Percentiles rank a stretch among this genome's conserved stretches.
Conservation (phyloP, 2,888 invertebrate species). For the Drosophila yooni region DNA sequence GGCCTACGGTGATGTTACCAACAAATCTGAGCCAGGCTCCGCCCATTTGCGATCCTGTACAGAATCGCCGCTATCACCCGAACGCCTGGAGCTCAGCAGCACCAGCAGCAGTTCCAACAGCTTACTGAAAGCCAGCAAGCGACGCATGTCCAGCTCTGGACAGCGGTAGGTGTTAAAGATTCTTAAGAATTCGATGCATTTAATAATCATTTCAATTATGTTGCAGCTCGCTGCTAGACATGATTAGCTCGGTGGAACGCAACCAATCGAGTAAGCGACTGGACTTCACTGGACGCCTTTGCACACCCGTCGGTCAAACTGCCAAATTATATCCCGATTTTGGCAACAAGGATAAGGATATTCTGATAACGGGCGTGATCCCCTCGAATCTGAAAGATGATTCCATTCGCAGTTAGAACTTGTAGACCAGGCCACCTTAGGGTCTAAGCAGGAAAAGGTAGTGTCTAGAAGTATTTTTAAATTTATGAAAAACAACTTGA, state of each 20-base stretch:
- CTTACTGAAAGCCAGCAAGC: constrained; percentile 72
- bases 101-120: constrained; percentile 47
- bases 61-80: constrained; percentile 94
- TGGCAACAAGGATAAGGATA: constrained; percentile 81
- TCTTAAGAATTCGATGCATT: background rate
- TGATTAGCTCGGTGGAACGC: constrained; percentile 86
- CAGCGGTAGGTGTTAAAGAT: constrained; percentile 65
- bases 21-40: constrained; percentile 87
- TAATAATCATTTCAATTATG: background rate
- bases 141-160: constrained; percentile 74
- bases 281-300: constrained; percentile 89
- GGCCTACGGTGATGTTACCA: constrained; percentile 86
- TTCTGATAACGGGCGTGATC: constrained; percentile 22
- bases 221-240: constrained; percentile 86
- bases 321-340: constrained; percentile 92
- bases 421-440: background rate
- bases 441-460: background rate
- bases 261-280: constrained; percentile 85
- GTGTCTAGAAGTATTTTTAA: background rate
- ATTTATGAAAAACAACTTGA: background rate
- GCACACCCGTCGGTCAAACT: constrained; percentile 87
- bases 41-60: constrained; percentile 89
- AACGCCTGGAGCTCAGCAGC: constrained; percentile 86
- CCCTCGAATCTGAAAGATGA: constrained; percentile 76
- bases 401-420: constrained; percentile 46